These are phyloP conservation scores for Mellilla xanthometata DNA, from an alignment of 2,888 invertebrate species.

Conservation along the genomic window DNA sequence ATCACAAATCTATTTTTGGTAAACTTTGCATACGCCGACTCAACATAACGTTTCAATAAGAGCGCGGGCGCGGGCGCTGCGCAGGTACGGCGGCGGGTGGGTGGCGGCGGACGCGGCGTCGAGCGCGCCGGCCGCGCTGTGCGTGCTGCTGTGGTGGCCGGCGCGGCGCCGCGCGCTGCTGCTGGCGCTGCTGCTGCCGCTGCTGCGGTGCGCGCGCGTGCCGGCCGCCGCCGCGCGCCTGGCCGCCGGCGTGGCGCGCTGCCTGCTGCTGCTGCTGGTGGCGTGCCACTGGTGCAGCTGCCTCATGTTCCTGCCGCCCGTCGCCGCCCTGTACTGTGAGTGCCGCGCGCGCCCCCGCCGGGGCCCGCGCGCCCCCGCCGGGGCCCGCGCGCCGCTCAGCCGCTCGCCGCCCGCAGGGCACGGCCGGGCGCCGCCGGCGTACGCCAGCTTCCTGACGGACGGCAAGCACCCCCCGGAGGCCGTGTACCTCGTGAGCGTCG, in stretches of 20 bases:
- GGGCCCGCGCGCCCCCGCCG: neutral
- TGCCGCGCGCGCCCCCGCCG: too few relatives aligned
- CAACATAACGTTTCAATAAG: too few relatives aligned
- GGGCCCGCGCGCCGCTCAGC: conserved; percentile 25
- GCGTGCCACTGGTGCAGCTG: conserved; percentile 53
- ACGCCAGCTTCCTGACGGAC: conserved; percentile 38
- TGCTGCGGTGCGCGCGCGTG: conserved; percentile 38
- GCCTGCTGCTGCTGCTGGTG: conserved; percentile 39
- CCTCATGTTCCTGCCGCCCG: conserved; percentile 43
- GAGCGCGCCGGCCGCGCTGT: conserved; percentile 41
- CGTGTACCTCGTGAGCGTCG: conserved; percentile 25
- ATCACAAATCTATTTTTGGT: too few relatives aligned
- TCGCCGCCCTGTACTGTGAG: conserved; percentile 51
- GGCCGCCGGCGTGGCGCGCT: conserved; percentile 38
- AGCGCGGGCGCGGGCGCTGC: too few relatives aligned
- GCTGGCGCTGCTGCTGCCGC: conserved; percentile 40
- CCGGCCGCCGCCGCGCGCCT: conserved; percentile 40
- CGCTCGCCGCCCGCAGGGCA: conserved; percentile 38
- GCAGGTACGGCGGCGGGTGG: neutral
- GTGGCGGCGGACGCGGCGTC: conserved; percentile 43
- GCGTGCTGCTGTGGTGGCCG: conserved; percentile 25
- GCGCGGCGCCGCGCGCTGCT: conserved; percentile 30
- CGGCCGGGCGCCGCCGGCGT: conserved; percentile 31
- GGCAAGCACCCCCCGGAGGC: neutral
- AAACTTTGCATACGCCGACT: too few relatives aligned